phyloP scores from a whole-genome alignment of 2,888 invertebrate species.

The Phorcus lineatus region DNA sequence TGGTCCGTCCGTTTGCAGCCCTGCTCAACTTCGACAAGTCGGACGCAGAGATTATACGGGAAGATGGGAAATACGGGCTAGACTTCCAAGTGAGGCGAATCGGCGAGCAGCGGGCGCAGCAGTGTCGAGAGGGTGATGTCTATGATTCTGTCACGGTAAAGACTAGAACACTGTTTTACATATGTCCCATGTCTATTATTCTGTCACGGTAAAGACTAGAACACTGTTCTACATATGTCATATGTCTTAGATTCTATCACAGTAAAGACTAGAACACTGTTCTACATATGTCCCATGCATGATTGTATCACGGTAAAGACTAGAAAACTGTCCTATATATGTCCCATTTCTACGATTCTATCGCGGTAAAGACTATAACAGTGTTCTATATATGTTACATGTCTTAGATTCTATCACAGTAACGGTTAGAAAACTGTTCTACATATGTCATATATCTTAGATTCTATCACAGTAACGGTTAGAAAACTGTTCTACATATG shows the following conservation, averaged over 20 bases:
- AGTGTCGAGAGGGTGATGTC: not conserved
- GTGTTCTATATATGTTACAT: not conserved
- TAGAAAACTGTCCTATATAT: not conserved
- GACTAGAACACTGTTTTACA: not conserved
- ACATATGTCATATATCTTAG: not conserved
- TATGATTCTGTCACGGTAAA: not conserved
- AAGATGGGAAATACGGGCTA: not conserved
- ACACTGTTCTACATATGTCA: not conserved
- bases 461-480: not conserved
- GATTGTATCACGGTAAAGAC: not conserved
- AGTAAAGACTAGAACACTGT: not conserved
- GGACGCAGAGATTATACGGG: not conserved
- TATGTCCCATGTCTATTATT: not conserved
- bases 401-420: not conserved
- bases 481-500: not conserved
- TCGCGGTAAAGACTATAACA: not conserved
- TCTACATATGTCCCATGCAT: not conserved
- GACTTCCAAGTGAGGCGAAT: not conserved
- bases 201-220: not conserved
- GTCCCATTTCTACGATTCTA: not conserved
- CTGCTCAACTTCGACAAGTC: not conserved
- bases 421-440: not conserved
- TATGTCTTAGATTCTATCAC: not conserved
- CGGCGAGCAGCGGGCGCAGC: not conserved
- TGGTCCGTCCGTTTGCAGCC: not conserved